A percentile compares a stretch with the other conserved stretches of the same genome.
Conservation (phyloP, 2,797 vertebrate genomes). For the Notamacropus eugenii region DNA sequence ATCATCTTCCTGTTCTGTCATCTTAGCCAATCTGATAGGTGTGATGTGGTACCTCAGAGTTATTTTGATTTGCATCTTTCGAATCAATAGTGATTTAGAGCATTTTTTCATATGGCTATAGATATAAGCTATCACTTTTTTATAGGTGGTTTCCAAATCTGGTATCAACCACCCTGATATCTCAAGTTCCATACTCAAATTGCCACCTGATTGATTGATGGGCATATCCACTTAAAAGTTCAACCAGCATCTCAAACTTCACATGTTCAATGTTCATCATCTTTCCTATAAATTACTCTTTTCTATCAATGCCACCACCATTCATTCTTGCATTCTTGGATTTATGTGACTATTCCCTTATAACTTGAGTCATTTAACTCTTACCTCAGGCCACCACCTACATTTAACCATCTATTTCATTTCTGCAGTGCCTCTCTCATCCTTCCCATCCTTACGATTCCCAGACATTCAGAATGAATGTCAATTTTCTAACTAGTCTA, state of each 20-base stretch:
- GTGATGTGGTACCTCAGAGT: no score
- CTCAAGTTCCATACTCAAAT: not conserved
- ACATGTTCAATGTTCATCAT: not conserved
- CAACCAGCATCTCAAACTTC: not conserved
- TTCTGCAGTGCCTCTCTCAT: not conserved
- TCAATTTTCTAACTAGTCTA: not conserved
- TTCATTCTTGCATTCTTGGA: not conserved
- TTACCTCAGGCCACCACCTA: not conserved
- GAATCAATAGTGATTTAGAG: no score
- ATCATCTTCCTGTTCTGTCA: no score
- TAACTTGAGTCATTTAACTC: conserved; percentile 4
- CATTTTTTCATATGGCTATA: no score
- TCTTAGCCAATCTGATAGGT: no score
- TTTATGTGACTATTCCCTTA: not conserved
- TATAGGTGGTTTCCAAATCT: not conserved
- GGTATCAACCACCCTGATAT: not conserved
- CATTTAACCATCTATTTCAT: not conserved
- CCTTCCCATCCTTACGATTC: no score
- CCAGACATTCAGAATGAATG: not conserved
- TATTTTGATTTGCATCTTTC: no score
- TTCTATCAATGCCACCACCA: not conserved
- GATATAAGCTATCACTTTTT: not conserved
- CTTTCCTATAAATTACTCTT: not conserved
- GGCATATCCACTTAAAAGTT: not conserved
- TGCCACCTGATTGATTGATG: not conserved